Evolutionary conservation across 2,888 invertebrate species (phyloP).

Genomic region (Poecilobothrus nobilitatus): DNA sequence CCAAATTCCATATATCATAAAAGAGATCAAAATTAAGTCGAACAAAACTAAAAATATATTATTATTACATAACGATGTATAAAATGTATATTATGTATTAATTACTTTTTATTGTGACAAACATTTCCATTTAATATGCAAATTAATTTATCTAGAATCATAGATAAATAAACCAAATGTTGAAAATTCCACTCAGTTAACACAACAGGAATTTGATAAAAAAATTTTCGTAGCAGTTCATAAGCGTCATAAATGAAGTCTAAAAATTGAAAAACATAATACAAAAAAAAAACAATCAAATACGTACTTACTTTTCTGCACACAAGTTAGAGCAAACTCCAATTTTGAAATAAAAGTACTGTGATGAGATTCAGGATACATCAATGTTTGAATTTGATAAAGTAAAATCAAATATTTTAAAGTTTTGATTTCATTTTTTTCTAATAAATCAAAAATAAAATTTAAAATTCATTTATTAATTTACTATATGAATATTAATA

Average conservation of each 20-base stretch:
- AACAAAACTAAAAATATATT: neutral
- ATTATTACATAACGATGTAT: neutral
- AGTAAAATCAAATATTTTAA: neutral
- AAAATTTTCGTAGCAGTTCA: neutral
- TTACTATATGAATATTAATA: neutral
- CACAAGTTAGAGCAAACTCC: neutral
- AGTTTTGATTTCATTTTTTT: neutral
- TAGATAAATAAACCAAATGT: neutral
- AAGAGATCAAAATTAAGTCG: neutral
- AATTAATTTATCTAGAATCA: neutral
- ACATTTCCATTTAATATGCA: neutral
- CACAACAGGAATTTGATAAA: neutral
- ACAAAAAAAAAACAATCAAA: neutral
- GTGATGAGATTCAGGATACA: neutral
- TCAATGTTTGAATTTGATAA: neutral
- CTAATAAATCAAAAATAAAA: neutral
- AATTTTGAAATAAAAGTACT: neutral
- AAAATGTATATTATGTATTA: neutral
- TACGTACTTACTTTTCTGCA: neutral
- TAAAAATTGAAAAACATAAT: neutral
- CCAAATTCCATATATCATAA: neutral
- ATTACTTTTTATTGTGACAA: neutral
- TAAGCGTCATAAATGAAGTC: neutral
- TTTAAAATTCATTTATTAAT: neutral
- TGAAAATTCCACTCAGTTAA: neutral